These are phyloP conservation scores for Drosophila lowei DNA, from an alignment of 1,140 invertebrate genomes.

Conservation along the genomic window DNA sequence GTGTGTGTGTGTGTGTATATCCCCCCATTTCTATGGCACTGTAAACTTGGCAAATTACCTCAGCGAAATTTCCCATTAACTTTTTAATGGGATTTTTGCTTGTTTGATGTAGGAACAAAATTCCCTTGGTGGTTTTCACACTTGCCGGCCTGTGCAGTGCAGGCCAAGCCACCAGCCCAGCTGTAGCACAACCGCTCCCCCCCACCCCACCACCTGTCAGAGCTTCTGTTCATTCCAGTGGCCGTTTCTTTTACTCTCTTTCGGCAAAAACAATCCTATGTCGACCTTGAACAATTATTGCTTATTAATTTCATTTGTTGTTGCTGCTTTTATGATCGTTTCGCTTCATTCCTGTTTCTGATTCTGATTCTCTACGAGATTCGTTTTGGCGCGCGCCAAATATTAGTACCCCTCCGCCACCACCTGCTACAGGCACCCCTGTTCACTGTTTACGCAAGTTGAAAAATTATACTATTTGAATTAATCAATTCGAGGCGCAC, in stretches of 20 bases:
- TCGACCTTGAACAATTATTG: slow-evolving; percentile 75
- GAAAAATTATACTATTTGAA: slow-evolving; percentile 36
- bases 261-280: slow-evolving; percentile 41
- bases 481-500: slow-evolving; percentile 57
- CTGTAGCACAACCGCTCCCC: slow-evolving; percentile 7
- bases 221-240: neutral
- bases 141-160: too few relatives aligned
- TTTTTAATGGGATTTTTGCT: slow-evolving; percentile 40
- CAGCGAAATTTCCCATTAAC: slow-evolving; percentile 44
- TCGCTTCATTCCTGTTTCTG: slow-evolving; percentile 52
- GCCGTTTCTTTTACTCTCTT: slow-evolving; percentile 5
- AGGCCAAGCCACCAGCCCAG: neutral
- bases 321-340: slow-evolving; percentile 32
- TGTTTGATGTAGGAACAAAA: slow-evolving; percentile 4
- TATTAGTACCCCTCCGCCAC: slow-evolving; percentile 6
- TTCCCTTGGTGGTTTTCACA: slow-evolving; percentile 44
- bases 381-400: slow-evolving; percentile 45
- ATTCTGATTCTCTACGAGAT: slow-evolving; percentile 1
- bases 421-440: too few relatives aligned
- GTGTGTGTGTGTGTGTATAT: neutral
- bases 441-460: slow-evolving; percentile 24
- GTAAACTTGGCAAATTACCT: slow-evolving; percentile 41
- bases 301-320: slow-evolving; percentile 58
- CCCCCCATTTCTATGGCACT: too few relatives aligned
- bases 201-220: neutral